Percentiles rank a stretch among this genome's conserved stretches.
These are phyloP conservation scores for Aethina tumida DNA, from an alignment of 1,140 invertebrate genomes.

Conservation along the genomic window DNA sequence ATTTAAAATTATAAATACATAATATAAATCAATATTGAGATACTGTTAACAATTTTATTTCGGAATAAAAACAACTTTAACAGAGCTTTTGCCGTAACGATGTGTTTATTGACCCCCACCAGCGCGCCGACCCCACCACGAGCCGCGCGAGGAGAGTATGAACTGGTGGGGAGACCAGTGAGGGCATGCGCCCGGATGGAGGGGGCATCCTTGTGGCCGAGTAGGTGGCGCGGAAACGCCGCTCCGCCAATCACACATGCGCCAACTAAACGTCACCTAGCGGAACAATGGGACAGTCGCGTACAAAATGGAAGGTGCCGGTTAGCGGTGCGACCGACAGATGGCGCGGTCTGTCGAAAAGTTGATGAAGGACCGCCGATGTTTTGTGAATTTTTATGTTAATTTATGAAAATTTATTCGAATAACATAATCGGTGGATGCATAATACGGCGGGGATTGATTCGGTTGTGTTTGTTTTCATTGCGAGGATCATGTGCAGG, in stretches of 20 bases:
- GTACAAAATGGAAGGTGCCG: constrained; percentile 33
- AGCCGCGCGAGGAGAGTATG: constrained; percentile 15
- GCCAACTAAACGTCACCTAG: constrained; percentile 26
- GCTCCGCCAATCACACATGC: constrained; percentile 25
- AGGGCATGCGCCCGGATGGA: constrained; percentile 9
- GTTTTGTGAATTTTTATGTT: not conserved
- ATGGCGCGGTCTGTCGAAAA: constrained; percentile 18
- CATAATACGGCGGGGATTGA: no score
- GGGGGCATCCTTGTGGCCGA: no score
- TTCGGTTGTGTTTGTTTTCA: no score
- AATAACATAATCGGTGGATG: no score
- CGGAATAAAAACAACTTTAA: constrained; percentile 31
- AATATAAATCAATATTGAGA: constrained; percentile 32
- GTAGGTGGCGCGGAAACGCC: constrained; percentile 19
- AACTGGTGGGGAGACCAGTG: constrained; percentile 10
- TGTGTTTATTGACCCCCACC: constrained; percentile 34
- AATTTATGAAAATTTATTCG: not conserved
- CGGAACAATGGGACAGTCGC: constrained; percentile 20
- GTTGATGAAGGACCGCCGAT: not conserved
- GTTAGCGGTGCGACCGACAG: constrained; percentile 14
- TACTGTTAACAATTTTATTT: constrained; percentile 33
- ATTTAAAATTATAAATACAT: constrained; percentile 30
- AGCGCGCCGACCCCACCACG: constrained; percentile 8
- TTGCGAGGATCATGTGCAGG: no score
- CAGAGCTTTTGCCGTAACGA: constrained; percentile 35